These are phyloP conservation scores for Muscicapa comitata DNA, from an alignment of 2,797 vertebrate species.

Conservation along the genomic window DNA sequence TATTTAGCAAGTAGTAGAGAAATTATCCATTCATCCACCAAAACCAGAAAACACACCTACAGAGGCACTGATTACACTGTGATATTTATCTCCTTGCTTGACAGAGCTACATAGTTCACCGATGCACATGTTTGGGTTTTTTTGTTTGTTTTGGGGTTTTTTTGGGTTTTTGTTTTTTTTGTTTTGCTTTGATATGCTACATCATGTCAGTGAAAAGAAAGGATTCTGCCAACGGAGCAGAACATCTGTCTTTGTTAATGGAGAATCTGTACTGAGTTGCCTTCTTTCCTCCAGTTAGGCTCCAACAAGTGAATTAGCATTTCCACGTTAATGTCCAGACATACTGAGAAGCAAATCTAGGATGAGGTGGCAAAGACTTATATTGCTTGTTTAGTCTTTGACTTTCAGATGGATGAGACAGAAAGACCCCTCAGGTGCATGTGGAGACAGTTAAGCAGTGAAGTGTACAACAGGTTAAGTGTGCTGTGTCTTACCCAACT, in stretches of 20 bases:
- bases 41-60: neutral
- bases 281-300: neutral
- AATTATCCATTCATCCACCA: neutral
- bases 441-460: neutral
- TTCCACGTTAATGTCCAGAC: neutral
- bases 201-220: neutral
- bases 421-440: neutral
- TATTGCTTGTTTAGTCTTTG: neutral
- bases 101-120: neutral
- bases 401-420: neutral
- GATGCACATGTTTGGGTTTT: no score
- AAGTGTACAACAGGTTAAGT: neutral
- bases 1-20: neutral
- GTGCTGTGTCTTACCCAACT: neutral
- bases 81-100: neutral
- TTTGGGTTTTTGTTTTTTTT: no score
- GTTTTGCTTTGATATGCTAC: neutral
- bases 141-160: no score
- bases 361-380: neutral
- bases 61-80: neutral
- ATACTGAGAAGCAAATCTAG: neutral
- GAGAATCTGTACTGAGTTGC: neutral
- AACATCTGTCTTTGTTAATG: neutral
- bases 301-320: neutral
- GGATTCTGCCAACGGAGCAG: neutral